phyloP scores from a whole-genome alignment of 2,797 vertebrate species.

The Lagorchestes hirsutus region DNA sequence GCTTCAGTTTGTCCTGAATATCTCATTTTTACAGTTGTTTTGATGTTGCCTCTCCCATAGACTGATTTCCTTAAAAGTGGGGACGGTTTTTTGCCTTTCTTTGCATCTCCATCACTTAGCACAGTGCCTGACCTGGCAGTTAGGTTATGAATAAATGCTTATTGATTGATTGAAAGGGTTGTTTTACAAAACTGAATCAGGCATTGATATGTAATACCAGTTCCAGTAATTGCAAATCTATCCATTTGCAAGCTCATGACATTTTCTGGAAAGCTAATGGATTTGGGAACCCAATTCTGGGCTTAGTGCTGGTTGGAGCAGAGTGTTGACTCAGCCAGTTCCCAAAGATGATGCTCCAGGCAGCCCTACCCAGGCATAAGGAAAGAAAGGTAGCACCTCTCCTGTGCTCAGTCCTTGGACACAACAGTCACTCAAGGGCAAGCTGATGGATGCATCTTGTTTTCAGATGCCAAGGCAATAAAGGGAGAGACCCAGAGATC shows the following conservation, averaged over 20 bases:
- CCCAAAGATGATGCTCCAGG: neutral
- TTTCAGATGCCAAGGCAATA: neutral
- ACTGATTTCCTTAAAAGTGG: neutral
- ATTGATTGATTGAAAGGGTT: neutral
- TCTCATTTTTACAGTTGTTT: neutral
- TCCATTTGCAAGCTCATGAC: neutral
- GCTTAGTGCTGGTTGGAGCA: neutral
- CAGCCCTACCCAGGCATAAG: neutral
- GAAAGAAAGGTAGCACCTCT: neutral
- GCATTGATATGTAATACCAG: too few relatives aligned
- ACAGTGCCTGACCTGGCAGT: neutral
- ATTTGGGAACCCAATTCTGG: neutral
- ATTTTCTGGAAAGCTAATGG: neutral
- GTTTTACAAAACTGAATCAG: neutral
- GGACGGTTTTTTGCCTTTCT: neutral
- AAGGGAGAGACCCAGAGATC: neutral
- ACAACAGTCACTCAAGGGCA: neutral
- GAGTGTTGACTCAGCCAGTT: neutral
- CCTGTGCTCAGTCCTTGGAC: neutral
- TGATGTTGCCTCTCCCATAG: neutral
- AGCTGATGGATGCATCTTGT: neutral
- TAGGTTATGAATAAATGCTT: neutral
- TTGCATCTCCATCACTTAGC: neutral
- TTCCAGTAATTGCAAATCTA: neutral
- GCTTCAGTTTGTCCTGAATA: neutral